phyloP scores from a whole-genome alignment of 30 jellyfish, hydroid and myxozoan genomes.

The Morbakka virulenta region DNA sequence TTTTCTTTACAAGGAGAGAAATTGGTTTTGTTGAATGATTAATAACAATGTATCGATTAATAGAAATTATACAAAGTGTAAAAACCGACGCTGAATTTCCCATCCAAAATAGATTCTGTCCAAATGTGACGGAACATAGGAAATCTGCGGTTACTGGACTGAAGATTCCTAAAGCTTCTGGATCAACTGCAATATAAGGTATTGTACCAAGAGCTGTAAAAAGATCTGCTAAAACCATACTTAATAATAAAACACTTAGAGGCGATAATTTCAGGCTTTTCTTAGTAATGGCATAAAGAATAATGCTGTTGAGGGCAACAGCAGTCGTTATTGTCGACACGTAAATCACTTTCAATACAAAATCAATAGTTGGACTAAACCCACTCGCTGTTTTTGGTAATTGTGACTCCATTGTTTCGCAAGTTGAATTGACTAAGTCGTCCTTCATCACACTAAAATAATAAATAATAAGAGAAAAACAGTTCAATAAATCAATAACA shows the following conservation, averaged over 20 bases:
- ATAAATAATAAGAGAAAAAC: no score
- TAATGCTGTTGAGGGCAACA: not conserved
- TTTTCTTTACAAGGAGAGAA: not conserved
- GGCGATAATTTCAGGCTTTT: not conserved
- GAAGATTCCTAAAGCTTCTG: no score
- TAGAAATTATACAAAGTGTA: not conserved
- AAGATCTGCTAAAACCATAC: not conserved
- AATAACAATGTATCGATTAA: not conserved
- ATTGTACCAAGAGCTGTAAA: not conserved
- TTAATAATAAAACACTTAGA: no score
- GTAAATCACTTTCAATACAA: not conserved
- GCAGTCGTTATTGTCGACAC: not conserved
- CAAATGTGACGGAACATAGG: not conserved
- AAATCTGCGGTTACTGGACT: not conserved
- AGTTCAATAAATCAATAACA: no score
- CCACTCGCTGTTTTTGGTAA: no score
- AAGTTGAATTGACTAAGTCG: no score
- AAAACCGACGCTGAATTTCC: not conserved
- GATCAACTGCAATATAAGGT: not conserved
- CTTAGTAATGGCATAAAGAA: no score
- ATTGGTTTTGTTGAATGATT: not conserved
- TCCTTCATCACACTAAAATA: no score
- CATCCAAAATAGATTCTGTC: not conserved
- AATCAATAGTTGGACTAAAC: not conserved
- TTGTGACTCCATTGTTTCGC: no score